Percentiles rank a stretch among this genome's conserved stretches.
phyloP scores from a whole-genome alignment of 1,140 invertebrate species.

The Pectinophora gossypiella region DNA sequence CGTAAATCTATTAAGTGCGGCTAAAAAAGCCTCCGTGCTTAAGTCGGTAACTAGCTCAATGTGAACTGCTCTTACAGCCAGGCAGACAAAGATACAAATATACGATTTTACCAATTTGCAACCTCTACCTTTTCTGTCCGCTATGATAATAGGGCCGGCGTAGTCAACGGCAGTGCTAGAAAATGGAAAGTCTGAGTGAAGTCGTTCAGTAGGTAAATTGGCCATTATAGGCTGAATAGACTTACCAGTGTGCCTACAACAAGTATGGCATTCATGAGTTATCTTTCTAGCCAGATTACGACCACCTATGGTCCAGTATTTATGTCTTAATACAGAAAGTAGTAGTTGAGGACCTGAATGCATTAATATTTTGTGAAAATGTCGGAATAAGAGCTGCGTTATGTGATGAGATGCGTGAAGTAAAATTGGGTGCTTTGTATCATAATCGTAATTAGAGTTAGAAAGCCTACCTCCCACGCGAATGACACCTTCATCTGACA shows the following conservation, averaged over 20 bases:
- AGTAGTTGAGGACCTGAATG: slow-evolving; percentile 15
- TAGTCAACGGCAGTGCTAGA: slow-evolving; percentile 38
- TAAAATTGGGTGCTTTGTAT: too few relatives aligned
- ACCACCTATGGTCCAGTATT: slow-evolving; percentile 22
- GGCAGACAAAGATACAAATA: slow-evolving; percentile 23
- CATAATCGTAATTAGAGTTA: too few relatives aligned
- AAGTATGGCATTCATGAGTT: slow-evolving; percentile 11
- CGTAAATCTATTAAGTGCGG: slow-evolving; percentile 16
- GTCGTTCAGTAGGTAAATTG: slow-evolving; percentile 14
- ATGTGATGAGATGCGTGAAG: too few relatives aligned
- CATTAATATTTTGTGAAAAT: slow-evolving; percentile 11
- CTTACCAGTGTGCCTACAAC: slow-evolving; percentile 9
- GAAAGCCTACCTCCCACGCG: too few relatives aligned
- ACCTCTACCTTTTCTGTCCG: slow-evolving; percentile 27
- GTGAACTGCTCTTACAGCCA: slow-evolving; percentile 18
- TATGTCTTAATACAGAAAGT: slow-evolving; percentile 10
- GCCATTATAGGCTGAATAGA: slow-evolving; percentile 23
- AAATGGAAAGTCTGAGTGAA: too few relatives aligned
- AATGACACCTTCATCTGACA: too few relatives aligned
- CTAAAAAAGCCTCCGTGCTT: slow-evolving; percentile 16
- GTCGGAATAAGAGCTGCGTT: too few relatives aligned
- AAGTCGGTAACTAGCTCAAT: slow-evolving; percentile 16
- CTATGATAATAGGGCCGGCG: slow-evolving; percentile 37
- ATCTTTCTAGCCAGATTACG: slow-evolving; percentile 11
- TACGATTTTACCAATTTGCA: slow-evolving; percentile 34